These are phyloP conservation scores for Premnoplex brunnescens DNA, from an alignment of 2,797 vertebrate genomes.

Conservation along the genomic window DNA sequence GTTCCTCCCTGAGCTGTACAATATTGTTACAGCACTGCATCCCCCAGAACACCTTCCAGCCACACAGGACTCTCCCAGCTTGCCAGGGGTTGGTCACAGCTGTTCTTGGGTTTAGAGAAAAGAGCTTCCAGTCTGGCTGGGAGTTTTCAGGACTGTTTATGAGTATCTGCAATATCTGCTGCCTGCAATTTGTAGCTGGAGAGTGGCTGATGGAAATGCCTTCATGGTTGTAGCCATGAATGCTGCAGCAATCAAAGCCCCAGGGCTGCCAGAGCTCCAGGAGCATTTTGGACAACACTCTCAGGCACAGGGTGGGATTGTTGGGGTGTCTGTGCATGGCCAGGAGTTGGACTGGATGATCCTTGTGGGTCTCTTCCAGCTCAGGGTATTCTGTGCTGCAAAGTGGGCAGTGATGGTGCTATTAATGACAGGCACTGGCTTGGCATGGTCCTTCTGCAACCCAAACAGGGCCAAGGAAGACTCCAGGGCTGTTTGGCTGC, in stretches of 20 bases:
- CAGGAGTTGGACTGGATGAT: not conserved
- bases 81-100: not conserved
- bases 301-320: not conserved
- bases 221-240: not conserved
- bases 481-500: not conserved
- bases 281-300: not conserved
- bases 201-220: not conserved
- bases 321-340: not conserved
- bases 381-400: not conserved
- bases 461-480: accelerated
- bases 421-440: accelerated
- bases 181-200: not conserved
- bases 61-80: not conserved
- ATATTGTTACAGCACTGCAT: not conserved
- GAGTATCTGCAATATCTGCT: not conserved
- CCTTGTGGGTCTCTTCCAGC: not conserved
- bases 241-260: no score
- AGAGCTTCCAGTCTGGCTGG: not conserved
- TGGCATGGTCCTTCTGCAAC: not conserved
- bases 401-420: accelerated
- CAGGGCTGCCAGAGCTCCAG: not conserved
- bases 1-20: not conserved
- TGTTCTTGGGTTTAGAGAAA: not conserved
- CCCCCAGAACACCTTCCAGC: not conserved
- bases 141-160: not conserved